A percentile compares a stretch with the other conserved stretches of the same genome.
Conservation (phyloP, 2,113 vertebrate species). For the Condylura cristata region DNA sequence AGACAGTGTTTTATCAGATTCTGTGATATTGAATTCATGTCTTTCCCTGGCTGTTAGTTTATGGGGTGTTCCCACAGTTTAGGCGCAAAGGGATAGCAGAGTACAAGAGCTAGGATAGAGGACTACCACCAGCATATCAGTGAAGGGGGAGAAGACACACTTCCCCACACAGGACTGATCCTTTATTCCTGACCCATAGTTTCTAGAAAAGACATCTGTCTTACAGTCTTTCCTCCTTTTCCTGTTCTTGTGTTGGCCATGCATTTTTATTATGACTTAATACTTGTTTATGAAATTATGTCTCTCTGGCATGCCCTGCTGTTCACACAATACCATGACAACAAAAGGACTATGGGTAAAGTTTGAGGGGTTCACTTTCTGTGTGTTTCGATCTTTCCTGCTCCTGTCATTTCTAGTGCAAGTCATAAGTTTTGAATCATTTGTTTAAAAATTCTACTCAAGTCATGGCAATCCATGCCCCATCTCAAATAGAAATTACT, state of each 20-base stretch:
- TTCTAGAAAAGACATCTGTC: not conserved
- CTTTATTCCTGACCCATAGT: not conserved
- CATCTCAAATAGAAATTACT: not conserved
- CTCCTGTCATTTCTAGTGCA: not conserved
- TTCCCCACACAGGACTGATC: not conserved
- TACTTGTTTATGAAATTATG: not conserved
- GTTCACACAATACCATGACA: not conserved
- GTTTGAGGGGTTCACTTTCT: slow-evolving; percentile 19
- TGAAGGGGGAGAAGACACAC: not conserved
- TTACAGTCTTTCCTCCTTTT: slow-evolving; percentile 8
- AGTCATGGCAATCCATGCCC: not conserved
- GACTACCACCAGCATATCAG: not conserved
- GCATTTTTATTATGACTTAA: not conserved
- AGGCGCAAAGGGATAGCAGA: not conserved
- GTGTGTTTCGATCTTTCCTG: not conserved
- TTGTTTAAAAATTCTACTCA: not conserved
- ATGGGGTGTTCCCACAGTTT: not conserved
- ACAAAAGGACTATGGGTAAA: not conserved
- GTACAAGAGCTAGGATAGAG: not conserved
- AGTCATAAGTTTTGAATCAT: not conserved
- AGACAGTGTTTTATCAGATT: not conserved
- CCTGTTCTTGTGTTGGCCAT: not conserved
- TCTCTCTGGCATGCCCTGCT: not conserved
- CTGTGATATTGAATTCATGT: not conserved
- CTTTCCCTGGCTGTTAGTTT: not conserved